These are phyloP conservation scores for Tetranychus cinnabarinus DNA, from an alignment of 1,140 invertebrate species.

Conservation along the genomic window DNA sequence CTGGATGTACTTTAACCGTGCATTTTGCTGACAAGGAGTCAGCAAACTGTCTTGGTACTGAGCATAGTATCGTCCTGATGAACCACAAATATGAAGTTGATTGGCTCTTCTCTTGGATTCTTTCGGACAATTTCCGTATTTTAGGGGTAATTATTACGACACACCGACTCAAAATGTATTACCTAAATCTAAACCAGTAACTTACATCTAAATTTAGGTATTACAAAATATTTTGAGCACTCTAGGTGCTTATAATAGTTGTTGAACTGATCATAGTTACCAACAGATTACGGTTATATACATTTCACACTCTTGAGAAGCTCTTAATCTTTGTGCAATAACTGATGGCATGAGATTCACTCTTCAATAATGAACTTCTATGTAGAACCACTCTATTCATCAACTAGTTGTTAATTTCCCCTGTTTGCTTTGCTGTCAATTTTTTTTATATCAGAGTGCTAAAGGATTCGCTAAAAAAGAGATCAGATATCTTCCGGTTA, in stretches of 20 bases:
- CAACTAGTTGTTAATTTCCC: too few species aligned
- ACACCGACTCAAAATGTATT: constrained; percentile 10
- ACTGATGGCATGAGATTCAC: too few species aligned
- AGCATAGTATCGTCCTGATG: constrained; percentile 71
- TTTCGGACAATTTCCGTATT: constrained; percentile 45
- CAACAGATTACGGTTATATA: too few species aligned
- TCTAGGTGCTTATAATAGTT: neutral
- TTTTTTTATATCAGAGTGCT: constrained; percentile 43
- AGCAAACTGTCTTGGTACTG: constrained; percentile 52
- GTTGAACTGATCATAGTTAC: too few species aligned
- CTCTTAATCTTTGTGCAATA: too few species aligned
- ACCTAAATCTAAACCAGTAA: too few species aligned
- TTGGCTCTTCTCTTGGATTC: constrained; percentile 71
- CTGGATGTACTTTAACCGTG: constrained; percentile 39
- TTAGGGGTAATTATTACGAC: constrained; percentile 36
- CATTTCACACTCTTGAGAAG: too few species aligned
- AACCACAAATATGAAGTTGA: constrained; percentile 90
- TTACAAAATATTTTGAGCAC: neutral
- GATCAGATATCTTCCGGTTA: constrained; percentile 66
- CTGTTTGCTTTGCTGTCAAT: constrained; percentile 3
- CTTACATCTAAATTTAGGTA: constrained; percentile 6
- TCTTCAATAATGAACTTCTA: too few species aligned
- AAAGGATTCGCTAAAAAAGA: constrained; percentile 86
- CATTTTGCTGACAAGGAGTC: constrained; percentile 55
- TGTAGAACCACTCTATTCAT: too few species aligned